These are phyloP conservation scores for Trissolcus brochymenae DNA, from an alignment of 2,888 invertebrate genomes.

Conservation along the genomic window DNA sequence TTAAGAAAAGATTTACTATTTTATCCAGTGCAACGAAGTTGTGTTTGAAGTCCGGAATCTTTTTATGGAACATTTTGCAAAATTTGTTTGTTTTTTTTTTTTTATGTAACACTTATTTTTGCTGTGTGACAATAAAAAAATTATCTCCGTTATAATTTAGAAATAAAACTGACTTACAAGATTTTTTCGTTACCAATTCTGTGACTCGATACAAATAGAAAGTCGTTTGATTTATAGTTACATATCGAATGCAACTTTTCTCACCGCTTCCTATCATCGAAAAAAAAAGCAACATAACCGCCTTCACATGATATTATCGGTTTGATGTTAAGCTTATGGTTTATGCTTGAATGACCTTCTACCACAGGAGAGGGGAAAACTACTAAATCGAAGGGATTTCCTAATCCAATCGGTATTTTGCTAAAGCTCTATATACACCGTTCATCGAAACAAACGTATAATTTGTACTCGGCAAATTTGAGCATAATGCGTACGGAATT, in stretches of 20 bases:
- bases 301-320: slow-evolving; percentile 64
- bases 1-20: too few relatives aligned
- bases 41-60: too few relatives aligned
- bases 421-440: slow-evolving; percentile 1
- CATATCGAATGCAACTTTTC: slow-evolving; percentile 67
- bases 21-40: too few relatives aligned
- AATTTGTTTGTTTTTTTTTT: too few relatives aligned
- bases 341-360: slow-evolving; percentile 65
- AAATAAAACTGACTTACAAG: too few relatives aligned
- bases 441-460: slow-evolving; percentile 16
- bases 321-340: slow-evolving; percentile 64
- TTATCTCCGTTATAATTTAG: too few relatives aligned
- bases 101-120: too few relatives aligned
- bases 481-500: slow-evolving; percentile 14
- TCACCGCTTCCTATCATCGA: slow-evolving; percentile 63
- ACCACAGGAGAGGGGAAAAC: slow-evolving; percentile 52
- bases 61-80: too few relatives aligned
- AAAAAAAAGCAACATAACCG: slow-evolving; percentile 64
- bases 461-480: slow-evolving; percentile 21
- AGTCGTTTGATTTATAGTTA: slow-evolving; percentile 9
- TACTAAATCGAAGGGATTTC: slow-evolving; percentile 61
- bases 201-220: neutral
- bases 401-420: slow-evolving; percentile 53
- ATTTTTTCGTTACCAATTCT: neutral
- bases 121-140: too few relatives aligned